Base-by-base conservation (phyloP, 2,888 invertebrate species). In the Diadromus collaris region DNA sequence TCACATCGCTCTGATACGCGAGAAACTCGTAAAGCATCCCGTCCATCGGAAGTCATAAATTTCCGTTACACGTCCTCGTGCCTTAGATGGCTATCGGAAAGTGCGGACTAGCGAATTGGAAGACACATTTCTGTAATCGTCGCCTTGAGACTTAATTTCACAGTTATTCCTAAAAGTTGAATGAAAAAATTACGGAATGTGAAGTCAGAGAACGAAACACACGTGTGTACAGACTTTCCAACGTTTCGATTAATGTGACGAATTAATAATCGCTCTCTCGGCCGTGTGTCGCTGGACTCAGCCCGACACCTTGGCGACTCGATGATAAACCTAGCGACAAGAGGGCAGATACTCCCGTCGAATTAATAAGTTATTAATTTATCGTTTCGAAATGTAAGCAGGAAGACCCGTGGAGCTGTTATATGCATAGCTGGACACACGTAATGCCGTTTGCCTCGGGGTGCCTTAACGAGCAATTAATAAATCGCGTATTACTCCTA, bases 391-490 rank as follows among this genome's bases (percentile, higher is more conserved):
- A 78, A 70, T 38, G 27, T 46, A 24, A 24, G 51, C 38, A 34
- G 29, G 44, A 65, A 70, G 74, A 70, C 44, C 65, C 16, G 24
- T 24, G 32, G 29, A 38, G 34, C n/a, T 48, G 58, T 58, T 41
- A 38, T 48, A 51, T 27, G 34, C 46, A 34, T 27, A 21, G 72
- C 24, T 34, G 21, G 46, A 70, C 69, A 76, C 48, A 69, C 46
- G 79, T 73, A 69, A 69, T 64, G 73, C 58, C 58, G 32, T 38
- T 63, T 68, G 63, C 71, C 75, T 78, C 58, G 76, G 60, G 65
- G 71, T 71, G 81, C 79, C 78, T 79, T 84, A 83, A 84, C 84
- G 83, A 83, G 85, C 84, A 84, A 85, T 85, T 84, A 85, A 85
- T 84, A 85, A 84, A 85, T 84, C 83, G 83, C 81, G 81, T 80